Evolutionary conservation across 1,140 invertebrate genomes (phyloP).

Genomic region (Trialeurodes vaporariorum): DNA sequence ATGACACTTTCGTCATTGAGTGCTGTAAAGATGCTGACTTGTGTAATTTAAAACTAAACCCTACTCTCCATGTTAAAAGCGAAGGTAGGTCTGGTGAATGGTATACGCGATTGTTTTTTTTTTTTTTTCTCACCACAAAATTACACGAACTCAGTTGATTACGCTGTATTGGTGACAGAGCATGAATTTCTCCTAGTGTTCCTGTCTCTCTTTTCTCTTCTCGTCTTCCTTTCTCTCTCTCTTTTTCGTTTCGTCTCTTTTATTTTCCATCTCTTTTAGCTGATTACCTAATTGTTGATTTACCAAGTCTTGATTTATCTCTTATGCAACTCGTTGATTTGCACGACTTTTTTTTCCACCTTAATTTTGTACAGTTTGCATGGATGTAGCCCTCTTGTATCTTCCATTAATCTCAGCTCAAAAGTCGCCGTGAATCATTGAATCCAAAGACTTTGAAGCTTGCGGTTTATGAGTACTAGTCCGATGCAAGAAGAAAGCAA

Average conservation of each 20-base stretch:
- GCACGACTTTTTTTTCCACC: background rate
- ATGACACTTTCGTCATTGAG: slow-evolving; percentile 39
- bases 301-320: background rate
- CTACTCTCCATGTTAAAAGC: slow-evolving; percentile 26
- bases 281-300: no score
- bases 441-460: no score
- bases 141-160: background rate
- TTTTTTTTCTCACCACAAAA: background rate
- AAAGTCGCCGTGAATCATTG: no score
- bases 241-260: background rate
- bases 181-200: background rate
- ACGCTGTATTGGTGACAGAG: background rate
- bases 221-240: background rate
- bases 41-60: slow-evolving; percentile 44
- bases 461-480: no score
- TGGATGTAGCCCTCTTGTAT: no score
- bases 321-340: background rate
- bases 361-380: background rate
- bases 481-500: no score
- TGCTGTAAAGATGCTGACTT: slow-evolving; percentile 48
- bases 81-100: slow-evolving; percentile 23
- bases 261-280: background rate
- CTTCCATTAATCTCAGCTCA: no score
- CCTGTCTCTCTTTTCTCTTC: background rate
- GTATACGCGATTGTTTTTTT: no score